Conservation (phyloP, 2,113 vertebrate species). For the Calyptomena viridis region DNA sequence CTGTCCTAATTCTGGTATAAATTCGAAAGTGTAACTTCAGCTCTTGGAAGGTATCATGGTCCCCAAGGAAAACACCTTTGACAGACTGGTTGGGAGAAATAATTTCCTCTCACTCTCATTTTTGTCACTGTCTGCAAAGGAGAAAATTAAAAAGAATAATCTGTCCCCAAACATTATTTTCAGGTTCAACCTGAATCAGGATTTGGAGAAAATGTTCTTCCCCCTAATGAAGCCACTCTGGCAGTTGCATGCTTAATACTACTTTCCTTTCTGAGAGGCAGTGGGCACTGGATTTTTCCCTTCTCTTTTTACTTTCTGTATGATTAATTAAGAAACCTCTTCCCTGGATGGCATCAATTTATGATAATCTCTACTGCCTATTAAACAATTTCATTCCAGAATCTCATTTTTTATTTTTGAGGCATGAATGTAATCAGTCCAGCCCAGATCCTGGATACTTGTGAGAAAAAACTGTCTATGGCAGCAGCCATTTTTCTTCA, state of each 20-base stretch:
- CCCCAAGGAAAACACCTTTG: not conserved
- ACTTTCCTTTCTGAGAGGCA: not conserved
- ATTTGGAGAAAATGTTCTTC: not conserved
- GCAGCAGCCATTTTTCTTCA: conserved; percentile 4
- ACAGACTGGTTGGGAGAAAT: not conserved
- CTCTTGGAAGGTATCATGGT: not conserved
- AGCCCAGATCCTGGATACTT: conserved; percentile 8
- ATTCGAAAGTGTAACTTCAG: not conserved
- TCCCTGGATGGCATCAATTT: conserved; percentile 1
- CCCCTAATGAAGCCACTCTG: not conserved
- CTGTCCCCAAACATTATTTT: not conserved
- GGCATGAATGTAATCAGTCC: conserved; percentile 9
- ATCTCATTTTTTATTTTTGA: conserved; percentile 38
- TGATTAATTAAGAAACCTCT: conserved; percentile 25
- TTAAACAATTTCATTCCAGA: conserved; percentile 9
- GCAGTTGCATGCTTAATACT: not conserved
- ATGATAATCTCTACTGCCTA: not conserved
- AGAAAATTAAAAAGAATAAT: conserved; percentile 27
- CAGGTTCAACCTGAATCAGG: not conserved
- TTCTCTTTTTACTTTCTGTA: not conserved
- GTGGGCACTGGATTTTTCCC: not conserved
- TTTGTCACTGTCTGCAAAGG: conserved; percentile 8
- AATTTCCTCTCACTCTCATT: not conserved
- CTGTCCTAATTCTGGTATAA: not conserved
- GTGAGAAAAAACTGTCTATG: conserved; percentile 2